Evolutionary conservation across 1,140 invertebrate species (phyloP), one percentile per base, ranked within the genome.

Genomic region (Apis dorsata): DNA sequence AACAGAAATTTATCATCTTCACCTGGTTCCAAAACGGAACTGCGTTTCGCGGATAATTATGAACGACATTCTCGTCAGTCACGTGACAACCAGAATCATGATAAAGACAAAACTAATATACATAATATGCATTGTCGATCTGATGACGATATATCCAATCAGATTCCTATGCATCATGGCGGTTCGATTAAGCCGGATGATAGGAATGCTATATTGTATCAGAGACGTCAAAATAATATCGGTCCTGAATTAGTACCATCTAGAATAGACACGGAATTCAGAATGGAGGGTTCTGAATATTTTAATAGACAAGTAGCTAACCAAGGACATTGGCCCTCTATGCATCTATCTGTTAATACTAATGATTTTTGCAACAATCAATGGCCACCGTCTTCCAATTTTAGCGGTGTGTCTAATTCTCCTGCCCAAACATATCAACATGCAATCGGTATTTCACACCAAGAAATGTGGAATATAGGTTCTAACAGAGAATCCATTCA

Each of bases 11-110:
- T 59, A 24, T 5, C 84, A 21, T 12, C 74, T 51, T 65, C 68
- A 15, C 62, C 79, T 13, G 24, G 55, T 59, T 74, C 65, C 1
- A 90, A 86, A 11, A 19, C 70, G 0, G 88, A 90, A 9, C 85
- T 83, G 0, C 87, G 91, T 34, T 92, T 89, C 62, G 85, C 90
- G 0, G 90, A 92, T 34, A 92, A 91, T 66, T 92, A 92, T 17
- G 92, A 93, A 17, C 86, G 90, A 24, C 87, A 91, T 84, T 88
- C 90, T 3, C 89, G 90, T 0, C 89, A 84, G 21, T 57, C 66
- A 5, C 75, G 88, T 15, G 85, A 87, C 24, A 24, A 59, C 44
- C 60, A 88, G 3, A 51, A 59, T 19, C 44, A 84, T n/a, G 86
- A 87, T 4, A 87, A 21, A 13, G 71, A 60, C 1, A 88, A 81